Conservation (phyloP, 2,888 invertebrate genomes). For the Diaphora mendica region DNA sequence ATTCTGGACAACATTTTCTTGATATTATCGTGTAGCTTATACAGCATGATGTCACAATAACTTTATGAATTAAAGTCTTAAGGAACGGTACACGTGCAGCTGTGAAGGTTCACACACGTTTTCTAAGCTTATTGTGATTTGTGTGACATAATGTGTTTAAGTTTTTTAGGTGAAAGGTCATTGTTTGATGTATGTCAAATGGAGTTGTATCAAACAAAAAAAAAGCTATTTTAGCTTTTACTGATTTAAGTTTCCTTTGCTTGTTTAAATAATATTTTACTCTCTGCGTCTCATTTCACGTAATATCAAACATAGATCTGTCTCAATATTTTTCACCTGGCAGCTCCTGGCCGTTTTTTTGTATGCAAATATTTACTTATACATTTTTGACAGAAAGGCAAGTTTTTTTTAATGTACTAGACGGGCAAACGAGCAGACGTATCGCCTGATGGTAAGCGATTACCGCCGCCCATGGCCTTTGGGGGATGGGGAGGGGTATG, state of each 20-base stretch:
- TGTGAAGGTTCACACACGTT: neutral
- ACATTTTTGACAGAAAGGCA: neutral
- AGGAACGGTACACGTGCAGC: neutral
- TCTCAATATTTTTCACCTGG: neutral
- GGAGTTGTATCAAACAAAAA: too few relatives aligned
- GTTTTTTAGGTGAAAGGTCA: neutral
- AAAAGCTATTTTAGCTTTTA: neutral
- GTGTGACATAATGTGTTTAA: neutral
- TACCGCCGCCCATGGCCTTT: too few relatives aligned
- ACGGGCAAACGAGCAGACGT: too few relatives aligned
- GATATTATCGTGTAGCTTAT: neutral
- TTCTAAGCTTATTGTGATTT: neutral
- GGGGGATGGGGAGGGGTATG: too few relatives aligned
- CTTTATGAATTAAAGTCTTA: neutral
- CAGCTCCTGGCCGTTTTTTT: neutral
- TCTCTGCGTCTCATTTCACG: neutral
- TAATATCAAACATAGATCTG: neutral
- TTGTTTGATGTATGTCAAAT: neutral
- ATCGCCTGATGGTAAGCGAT: too few relatives aligned
- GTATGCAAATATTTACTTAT: neutral
- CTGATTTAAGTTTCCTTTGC: neutral
- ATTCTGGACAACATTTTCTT: slow-evolving; percentile 4
- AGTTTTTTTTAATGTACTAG: too few relatives aligned
- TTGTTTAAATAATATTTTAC: neutral
- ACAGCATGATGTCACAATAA: neutral